Conservation (phyloP, 2,888 invertebrate species). For the Spicauda simplicius region DNA sequence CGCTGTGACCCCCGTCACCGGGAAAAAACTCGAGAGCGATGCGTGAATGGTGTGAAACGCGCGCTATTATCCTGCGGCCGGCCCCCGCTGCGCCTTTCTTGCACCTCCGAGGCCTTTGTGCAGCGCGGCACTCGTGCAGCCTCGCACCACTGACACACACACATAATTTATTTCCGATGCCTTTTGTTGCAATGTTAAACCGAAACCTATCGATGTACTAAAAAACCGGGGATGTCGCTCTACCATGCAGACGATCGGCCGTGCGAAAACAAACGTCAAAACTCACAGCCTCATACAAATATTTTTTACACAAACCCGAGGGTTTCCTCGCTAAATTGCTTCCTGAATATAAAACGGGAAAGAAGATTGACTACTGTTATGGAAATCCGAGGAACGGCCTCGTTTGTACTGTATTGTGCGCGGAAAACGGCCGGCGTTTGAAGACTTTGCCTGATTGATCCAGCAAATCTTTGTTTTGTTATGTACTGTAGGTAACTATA, state of each 20-base stretch:
- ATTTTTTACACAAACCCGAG: constrained; percentile 46
- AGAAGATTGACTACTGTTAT: constrained; percentile 59
- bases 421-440: constrained; percentile 30
- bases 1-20: constrained; percentile 63
- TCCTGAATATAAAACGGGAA: constrained; percentile 62
- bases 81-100: constrained; percentile 72
- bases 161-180: constrained; percentile 51
- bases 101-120: constrained; percentile 57
- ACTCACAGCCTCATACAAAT: constrained; percentile 38
- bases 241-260: constrained; percentile 24
- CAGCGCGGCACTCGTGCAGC: constrained; percentile 42
- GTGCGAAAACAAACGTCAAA: constrained; percentile 46
- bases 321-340: constrained; percentile 55
- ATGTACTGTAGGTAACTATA: neutral
- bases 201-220: constrained; percentile 39
- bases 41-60: constrained; percentile 73
- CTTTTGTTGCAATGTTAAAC: constrained; percentile 43
- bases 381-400: constrained; percentile 55
- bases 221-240: constrained; percentile 25
- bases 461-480: constrained; percentile 4
- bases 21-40: constrained; percentile 61
- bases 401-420: constrained; percentile 54
- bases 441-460: constrained; percentile 28
- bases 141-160: constrained; percentile 47
- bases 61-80: constrained; percentile 60